Conservation (phyloP, 2,888 invertebrate species). For the Cristatella mucedo region DNA sequence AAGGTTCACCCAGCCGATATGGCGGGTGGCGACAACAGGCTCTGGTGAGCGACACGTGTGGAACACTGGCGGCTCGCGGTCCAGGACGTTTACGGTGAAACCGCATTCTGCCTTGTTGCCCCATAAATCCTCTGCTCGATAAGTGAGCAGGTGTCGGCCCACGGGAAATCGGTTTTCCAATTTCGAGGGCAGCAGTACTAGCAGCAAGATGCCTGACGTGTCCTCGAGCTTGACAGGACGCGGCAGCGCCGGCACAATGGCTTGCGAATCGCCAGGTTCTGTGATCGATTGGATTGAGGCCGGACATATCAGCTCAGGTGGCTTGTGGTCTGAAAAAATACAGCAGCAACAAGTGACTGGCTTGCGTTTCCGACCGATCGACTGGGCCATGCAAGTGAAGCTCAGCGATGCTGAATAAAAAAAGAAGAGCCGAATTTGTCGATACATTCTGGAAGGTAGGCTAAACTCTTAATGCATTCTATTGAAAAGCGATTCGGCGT, state of each 20-base stretch:
- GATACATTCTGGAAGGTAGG: too few relatives aligned
- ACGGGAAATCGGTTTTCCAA: conserved; percentile 32
- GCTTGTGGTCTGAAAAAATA: not conserved
- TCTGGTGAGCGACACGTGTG: conserved; percentile 11
- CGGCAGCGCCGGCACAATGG: not conserved
- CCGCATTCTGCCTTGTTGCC: not conserved
- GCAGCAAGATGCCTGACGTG: conserved; percentile 1
- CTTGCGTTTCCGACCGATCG: not conserved
- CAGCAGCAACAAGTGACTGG: not conserved
- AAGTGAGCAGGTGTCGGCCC: not conserved
- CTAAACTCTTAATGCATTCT: too few relatives aligned
- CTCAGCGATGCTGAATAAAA: too few relatives aligned
- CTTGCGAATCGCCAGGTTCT: not conserved
- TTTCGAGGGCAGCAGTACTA: conserved; percentile 1
- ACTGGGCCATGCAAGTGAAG: too few relatives aligned
- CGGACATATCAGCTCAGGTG: not conserved
- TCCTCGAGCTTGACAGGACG: conserved; percentile 2
- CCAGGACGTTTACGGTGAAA: conserved; percentile 28
- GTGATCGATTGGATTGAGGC: not conserved
- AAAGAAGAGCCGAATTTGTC: too few relatives aligned
- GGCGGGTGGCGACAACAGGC: not conserved
- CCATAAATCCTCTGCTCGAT: conserved; percentile 5
- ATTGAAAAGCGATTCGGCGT: too few relatives aligned
- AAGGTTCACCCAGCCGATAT: not conserved
- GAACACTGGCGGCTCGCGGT: conserved; percentile 46